Conservation (phyloP, 2,113 vertebrate species). For the Euleptes europaea region DNA sequence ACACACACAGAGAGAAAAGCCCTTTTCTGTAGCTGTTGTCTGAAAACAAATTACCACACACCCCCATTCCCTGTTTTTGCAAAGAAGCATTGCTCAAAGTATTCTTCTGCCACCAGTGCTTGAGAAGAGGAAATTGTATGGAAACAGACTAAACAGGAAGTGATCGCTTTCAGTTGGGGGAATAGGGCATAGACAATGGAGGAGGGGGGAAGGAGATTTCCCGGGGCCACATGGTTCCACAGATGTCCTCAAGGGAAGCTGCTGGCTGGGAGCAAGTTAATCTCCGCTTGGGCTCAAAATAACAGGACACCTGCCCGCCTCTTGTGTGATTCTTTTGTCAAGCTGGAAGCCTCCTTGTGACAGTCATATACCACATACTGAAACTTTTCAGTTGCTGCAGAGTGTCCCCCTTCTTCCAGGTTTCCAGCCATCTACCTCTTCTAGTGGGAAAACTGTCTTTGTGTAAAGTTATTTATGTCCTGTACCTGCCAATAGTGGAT, state of each 20-base stretch:
- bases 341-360: neutral
- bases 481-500: neutral
- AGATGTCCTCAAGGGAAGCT: slow-evolving; percentile 11
- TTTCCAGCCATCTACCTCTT: slow-evolving; percentile 19
- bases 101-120: neutral
- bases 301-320: slow-evolving; percentile 14
- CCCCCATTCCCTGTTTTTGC: neutral
- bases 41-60: neutral
- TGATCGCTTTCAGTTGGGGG: slow-evolving; percentile 30
- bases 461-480: neutral
- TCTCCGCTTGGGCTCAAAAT: slow-evolving; percentile 8
- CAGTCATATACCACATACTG: slow-evolving; percentile 5
- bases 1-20: too few species aligned
- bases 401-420: neutral
- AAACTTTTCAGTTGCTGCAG: neutral
- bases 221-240: neutral
- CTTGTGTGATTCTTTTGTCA: neutral
- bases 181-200: slow-evolving; percentile 16
- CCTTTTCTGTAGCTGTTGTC: neutral
- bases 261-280: neutral
- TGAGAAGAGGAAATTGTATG: slow-evolving; percentile 50
- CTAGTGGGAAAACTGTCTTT: neutral
- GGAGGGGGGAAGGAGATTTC: neutral
- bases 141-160: slow-evolving; percentile 64
- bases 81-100: slow-evolving; percentile 4